A percentile compares a stretch with the other conserved stretches of the same genome.
Evolutionary conservation across 2,888 invertebrate species (phyloP).

Genomic region (Emmelina monodactyla): DNA sequence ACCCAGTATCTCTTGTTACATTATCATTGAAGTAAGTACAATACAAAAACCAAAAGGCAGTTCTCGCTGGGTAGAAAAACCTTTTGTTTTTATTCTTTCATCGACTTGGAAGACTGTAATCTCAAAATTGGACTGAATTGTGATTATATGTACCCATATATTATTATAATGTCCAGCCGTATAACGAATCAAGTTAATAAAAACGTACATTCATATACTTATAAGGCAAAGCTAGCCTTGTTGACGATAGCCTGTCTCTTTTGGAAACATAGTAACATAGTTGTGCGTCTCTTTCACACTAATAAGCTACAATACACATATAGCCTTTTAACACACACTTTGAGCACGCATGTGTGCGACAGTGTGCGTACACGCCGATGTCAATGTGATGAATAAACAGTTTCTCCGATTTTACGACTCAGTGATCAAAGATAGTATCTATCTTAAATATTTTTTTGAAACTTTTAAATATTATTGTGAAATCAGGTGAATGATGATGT

Average conservation of each 20-base stretch:
- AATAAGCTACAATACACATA: conserved; percentile 43
- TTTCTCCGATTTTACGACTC: conserved; percentile 62
- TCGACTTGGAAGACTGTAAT: conserved; percentile 22
- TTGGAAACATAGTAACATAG: conserved; percentile 29
- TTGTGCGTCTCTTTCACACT: conserved; percentile 46
- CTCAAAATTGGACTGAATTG: conserved; percentile 35
- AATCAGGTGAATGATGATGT: no score
- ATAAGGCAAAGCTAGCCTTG: conserved; percentile 60
- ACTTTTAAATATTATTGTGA: conserved; percentile 28
- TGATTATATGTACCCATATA: conserved; percentile 45
- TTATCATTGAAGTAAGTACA: no score
- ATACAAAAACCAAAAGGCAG: no score
- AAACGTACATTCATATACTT: conserved; percentile 59
- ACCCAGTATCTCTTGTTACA: no score
- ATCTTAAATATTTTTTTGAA: conserved; percentile 54
- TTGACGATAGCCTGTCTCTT: conserved; percentile 42
- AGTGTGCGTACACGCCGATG: conserved; percentile 30
- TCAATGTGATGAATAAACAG: conserved; percentile 61
- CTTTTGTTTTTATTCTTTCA: neutral
- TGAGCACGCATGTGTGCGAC: conserved; percentile 25
- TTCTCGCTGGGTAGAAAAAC: conserved; percentile 10
- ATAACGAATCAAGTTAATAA: conserved; percentile 61
- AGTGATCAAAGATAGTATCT: conserved; percentile 57
- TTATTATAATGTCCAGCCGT: conserved; percentile 54
- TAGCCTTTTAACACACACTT: conserved; percentile 16